These are phyloP conservation scores for Lepeophtheirus salmonis DNA, from an alignment of 1,140 invertebrate genomes.

Conservation along the genomic window DNA sequence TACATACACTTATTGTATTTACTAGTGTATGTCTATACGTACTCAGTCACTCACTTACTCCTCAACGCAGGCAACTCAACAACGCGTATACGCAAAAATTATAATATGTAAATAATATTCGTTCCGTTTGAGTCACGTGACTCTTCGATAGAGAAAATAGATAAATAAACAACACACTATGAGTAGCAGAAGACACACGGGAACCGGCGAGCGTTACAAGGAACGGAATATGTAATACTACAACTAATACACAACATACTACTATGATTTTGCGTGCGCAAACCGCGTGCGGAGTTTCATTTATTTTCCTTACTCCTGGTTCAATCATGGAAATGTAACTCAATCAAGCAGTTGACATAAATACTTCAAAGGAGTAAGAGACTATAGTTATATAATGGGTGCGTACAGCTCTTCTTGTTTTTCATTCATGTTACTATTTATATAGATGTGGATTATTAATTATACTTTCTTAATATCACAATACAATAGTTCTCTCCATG, in stretches of 20 bases:
- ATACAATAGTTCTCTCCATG: slow-evolving; percentile 17
- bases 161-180: not conserved
- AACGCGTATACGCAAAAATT: not conserved
- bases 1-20: too few relatives aligned
- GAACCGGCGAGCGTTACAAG: too few relatives aligned
- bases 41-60: too few relatives aligned
- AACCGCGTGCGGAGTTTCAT: not conserved
- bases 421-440: too few relatives aligned
- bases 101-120: too few relatives aligned
- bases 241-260: too few relatives aligned
- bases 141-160: not conserved
- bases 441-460: not conserved
- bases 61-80: too few relatives aligned
- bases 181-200: too few relatives aligned
- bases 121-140: not conserved
- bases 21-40: too few relatives aligned
- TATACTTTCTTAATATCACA: too few relatives aligned
- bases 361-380: not conserved
- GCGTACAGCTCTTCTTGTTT: too few relatives aligned
- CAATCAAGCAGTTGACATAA: not conserved
- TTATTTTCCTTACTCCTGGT: not conserved
- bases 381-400: not conserved
- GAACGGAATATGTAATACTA: too few relatives aligned
- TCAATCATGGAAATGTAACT: not conserved
- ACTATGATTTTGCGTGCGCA: not conserved